These are phyloP conservation scores for Sinonovacula constricta DNA, from an alignment of 1,140 invertebrate species.

Conservation along the genomic window DNA sequence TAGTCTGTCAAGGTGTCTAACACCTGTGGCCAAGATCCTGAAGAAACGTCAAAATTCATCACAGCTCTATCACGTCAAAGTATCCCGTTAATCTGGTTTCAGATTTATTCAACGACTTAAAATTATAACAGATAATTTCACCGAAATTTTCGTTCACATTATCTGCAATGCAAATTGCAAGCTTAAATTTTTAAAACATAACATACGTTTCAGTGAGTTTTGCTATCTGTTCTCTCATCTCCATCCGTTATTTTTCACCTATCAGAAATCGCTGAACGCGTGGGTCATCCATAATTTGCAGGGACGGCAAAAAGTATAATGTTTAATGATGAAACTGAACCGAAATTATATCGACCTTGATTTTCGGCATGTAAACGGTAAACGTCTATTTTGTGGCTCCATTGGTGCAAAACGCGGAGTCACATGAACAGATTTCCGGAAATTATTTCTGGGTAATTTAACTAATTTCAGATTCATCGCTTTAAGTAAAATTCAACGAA, in stretches of 20 bases:
- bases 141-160: not conserved
- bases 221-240: slow-evolving; percentile 8
- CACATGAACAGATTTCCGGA: too few relatives aligned
- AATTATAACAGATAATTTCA: not conserved
- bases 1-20: too few relatives aligned
- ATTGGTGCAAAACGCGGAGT: too few relatives aligned
- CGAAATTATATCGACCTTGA: too few relatives aligned
- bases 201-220: slow-evolving; percentile 12
- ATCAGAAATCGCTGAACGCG: slow-evolving; percentile 7
- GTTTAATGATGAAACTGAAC: too few relatives aligned
- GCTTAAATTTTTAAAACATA: not conserved
- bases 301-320: too few relatives aligned
- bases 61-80: not conserved
- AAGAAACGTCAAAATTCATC: not conserved
- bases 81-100: not conserved
- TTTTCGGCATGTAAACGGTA: too few relatives aligned
- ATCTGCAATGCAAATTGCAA: not conserved
- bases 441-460: too few relatives aligned
- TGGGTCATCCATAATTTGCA: slow-evolving; percentile 30
- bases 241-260: not conserved
- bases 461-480: too few relatives aligned
- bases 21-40: not conserved
- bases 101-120: not conserved
- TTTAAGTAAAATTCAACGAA: too few relatives aligned
- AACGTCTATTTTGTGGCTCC: too few relatives aligned